phyloP scores from a whole-genome alignment of 2,797 vertebrate genomes.

The Pterois miles region DNA sequence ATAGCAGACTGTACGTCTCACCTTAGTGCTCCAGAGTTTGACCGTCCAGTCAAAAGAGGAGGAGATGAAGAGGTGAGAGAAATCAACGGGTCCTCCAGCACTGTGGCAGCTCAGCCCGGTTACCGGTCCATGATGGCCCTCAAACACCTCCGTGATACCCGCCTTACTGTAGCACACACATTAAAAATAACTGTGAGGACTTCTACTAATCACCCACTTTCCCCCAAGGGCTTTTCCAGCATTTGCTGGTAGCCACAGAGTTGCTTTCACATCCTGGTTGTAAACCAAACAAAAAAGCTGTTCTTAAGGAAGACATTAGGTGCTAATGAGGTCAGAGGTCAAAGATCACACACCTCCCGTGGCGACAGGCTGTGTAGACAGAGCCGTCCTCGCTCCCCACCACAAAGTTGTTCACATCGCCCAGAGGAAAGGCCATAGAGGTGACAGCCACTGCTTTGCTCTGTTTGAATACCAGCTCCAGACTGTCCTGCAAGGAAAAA shows the following conservation, averaged over 20 bases:
- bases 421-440: slow-evolving; percentile 97
- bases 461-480: slow-evolving; percentile 98
- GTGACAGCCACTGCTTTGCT: slow-evolving; percentile 98
- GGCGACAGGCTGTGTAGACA: slow-evolving; percentile 97
- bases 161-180: slow-evolving; percentile 90
- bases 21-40: slow-evolving; percentile 99
- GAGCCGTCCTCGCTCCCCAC: slow-evolving; percentile 99
- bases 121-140: slow-evolving; percentile 98
- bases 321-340: background rate
- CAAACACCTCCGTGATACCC: slow-evolving; percentile 98
- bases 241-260: background rate
- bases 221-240: background rate
- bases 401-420: slow-evolving; percentile 98
- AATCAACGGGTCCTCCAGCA: slow-evolving; percentile 94
- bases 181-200: background rate
- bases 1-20: slow-evolving; percentile 62
- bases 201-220: background rate
- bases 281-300: background rate
- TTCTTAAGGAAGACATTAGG: background rate
- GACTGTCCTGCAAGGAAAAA: slow-evolving; percentile 88
- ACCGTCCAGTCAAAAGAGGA: slow-evolving; percentile 99
- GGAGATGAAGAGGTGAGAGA: slow-evolving; percentile 98
- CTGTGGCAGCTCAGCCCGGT: slow-evolving; percentile 97
- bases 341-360: slow-evolving; percentile 88
- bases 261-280: background rate